Percentiles rank a stretch among this genome's conserved stretches.
phyloP scores from a whole-genome alignment of 2,797 vertebrate species.

The Nyctibius grandis region DNA sequence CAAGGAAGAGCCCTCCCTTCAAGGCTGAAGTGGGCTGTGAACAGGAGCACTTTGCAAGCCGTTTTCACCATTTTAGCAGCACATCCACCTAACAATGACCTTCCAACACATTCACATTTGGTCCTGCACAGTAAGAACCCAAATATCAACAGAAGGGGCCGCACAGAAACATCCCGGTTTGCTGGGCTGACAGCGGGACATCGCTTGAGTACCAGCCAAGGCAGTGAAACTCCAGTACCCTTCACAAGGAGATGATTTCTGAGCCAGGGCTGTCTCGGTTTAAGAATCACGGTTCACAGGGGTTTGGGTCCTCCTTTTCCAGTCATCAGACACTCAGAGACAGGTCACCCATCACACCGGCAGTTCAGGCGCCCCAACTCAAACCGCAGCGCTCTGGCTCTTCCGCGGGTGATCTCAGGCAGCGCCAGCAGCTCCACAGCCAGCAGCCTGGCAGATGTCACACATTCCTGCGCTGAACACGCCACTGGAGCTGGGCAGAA shows the following conservation, averaged over 20 bases:
- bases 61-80: not conserved
- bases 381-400: not conserved
- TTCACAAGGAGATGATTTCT: not conserved
- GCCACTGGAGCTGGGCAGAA: not conserved
- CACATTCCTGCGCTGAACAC: fast-evolving
- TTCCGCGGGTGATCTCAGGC: not conserved
- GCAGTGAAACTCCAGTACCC: not conserved
- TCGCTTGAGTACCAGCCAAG: not conserved
- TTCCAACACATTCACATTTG: not conserved
- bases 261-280: not conserved
- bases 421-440: not conserved
- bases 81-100: not conserved
- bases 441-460: not conserved
- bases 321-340: not conserved
- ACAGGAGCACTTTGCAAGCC: not conserved
- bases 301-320: not conserved
- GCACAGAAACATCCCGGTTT: not conserved
- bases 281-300: not conserved
- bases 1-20: not conserved
- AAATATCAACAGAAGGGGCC: not conserved
- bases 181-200: not conserved
- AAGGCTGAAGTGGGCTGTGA: fast-evolving
- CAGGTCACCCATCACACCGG: not conserved
- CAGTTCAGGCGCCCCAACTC: not conserved
- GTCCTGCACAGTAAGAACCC: not conserved